Conservation (phyloP, 2,113 vertebrate genomes). For the Zingel zingel region DNA sequence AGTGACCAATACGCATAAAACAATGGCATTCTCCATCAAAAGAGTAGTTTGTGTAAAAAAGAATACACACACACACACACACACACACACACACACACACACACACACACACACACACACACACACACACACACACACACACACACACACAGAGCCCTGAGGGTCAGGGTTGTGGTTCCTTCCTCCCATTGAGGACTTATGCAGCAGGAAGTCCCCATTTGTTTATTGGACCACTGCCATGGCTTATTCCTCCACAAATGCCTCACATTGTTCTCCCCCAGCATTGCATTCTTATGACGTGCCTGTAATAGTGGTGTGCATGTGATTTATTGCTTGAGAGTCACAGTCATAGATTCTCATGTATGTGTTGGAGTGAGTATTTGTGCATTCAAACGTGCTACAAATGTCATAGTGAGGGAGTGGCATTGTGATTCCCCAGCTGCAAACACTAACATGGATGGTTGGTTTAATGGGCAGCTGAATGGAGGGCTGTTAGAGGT, state of each 20-base stretch:
- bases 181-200: conserved; percentile 71
- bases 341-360: conserved; percentile 2
- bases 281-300: conserved; percentile 58
- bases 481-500: background rate
- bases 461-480: conserved; percentile 8
- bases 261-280: conserved; percentile 67
- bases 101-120: conserved; percentile 24
- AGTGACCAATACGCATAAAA: background rate
- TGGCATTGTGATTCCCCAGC: conserved; percentile 14
- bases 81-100: too few species aligned
- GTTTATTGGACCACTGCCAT: conserved; percentile 68
- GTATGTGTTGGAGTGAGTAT: background rate
- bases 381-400: conserved; percentile 1
- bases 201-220: conserved; percentile 80
- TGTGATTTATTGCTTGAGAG: conserved; percentile 32
- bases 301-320: conserved; percentile 17
- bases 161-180: conserved; percentile 70
- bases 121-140: conserved; percentile 19
- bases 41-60: conserved; percentile 13
- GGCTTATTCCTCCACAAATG: conserved; percentile 67
- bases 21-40: background rate
- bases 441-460: conserved; percentile 3
- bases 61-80: background rate
- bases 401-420: conserved; percentile 16
- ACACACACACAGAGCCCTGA: conserved; percentile 13